Evolutionary conservation across 2,888 invertebrate genomes (phyloP).

Genomic region (Sarcophaga subvicina): DNA sequence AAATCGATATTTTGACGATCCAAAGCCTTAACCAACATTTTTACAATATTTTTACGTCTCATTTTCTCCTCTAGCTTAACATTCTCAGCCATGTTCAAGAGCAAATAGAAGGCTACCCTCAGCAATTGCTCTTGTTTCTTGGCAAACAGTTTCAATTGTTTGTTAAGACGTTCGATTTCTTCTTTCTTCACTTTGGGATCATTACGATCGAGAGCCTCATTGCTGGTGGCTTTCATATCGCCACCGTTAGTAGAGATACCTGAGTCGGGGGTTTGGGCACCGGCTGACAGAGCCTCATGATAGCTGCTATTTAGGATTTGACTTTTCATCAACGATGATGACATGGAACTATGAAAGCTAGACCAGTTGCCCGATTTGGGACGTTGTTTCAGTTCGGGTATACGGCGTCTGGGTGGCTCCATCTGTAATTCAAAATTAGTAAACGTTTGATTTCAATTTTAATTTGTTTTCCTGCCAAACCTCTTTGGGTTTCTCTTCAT

Average conservation of each 20-base stretch:
- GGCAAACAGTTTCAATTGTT: conserved; percentile 90
- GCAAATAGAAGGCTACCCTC: conserved; percentile 94
- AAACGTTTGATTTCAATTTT: neutral
- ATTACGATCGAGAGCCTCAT: conserved; percentile 78
- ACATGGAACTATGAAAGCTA: conserved; percentile 82
- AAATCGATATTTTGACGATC: conserved; percentile 95
- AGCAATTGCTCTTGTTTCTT: conserved; percentile 96
- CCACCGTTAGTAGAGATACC: conserved; percentile 70
- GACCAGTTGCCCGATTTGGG: conserved; percentile 90
- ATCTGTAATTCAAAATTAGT: conserved; percentile 73
- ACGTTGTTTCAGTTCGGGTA: conserved; percentile 88
- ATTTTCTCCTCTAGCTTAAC: conserved; percentile 98
- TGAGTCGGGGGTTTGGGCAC: conserved; percentile 78
- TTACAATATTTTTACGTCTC: conserved; percentile 95
- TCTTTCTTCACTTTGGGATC: conserved; percentile 83
- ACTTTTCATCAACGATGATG: conserved; percentile 83
- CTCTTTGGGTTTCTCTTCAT: conserved; percentile 82
- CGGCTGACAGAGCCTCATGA: conserved; percentile 85
- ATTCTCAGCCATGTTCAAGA: conserved; percentile 98
- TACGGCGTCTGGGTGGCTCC: conserved; percentile 87
- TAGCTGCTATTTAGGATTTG: conserved; percentile 87
- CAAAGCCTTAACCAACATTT: conserved; percentile 92
- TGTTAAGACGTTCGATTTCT: conserved; percentile 90
- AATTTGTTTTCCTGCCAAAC: conserved; percentile 66
- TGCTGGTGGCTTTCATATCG: conserved; percentile 78